Conservation (phyloP, 2,888 invertebrate species). For the Drosophila leonis region DNA sequence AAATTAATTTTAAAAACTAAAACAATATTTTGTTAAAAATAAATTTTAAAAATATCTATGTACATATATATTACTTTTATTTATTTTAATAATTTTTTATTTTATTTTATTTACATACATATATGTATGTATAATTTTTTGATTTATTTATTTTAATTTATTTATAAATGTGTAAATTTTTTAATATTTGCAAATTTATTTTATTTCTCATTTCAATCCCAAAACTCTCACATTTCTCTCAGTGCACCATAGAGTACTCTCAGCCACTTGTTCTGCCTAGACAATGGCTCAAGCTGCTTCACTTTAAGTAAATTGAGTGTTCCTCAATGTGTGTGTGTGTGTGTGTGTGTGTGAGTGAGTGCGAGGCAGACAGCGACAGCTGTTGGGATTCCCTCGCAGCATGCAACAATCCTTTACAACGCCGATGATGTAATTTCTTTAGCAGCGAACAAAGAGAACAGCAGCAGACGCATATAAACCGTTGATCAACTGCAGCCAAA, state of each 20-base stretch:
- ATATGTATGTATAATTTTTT: too few species aligned
- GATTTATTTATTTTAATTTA: not conserved
- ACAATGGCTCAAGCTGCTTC: constrained; percentile 55
- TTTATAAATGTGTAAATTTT: not conserved
- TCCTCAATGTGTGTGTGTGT: constrained; percentile 15
- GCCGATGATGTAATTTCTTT: constrained; percentile 70
- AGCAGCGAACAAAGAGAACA: constrained; percentile 54
- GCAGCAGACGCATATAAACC: constrained; percentile 37
- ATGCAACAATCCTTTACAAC: constrained; percentile 68
- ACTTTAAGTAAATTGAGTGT: constrained; percentile 39
- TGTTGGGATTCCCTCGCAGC: constrained; percentile 72
- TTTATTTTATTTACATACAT: too few species aligned
- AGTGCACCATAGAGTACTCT: constrained; percentile 51
- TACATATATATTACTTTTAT: too few species aligned
- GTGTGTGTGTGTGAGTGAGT: constrained; percentile 12
- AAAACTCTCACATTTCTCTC: constrained; percentile 7
- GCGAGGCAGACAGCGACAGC: constrained; percentile 63
- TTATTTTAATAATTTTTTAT: too few species aligned
- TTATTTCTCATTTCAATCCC: not conserved
- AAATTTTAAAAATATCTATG: not conserved
- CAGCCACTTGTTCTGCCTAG: constrained; percentile 72
- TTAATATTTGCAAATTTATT: not conserved
- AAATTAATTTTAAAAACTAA: not conserved
- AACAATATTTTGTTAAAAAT: too few species aligned
- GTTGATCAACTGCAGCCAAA: constrained; percentile 51